Conservation (phyloP, 2,888 invertebrate species). For the Tenthredo amoena region DNA sequence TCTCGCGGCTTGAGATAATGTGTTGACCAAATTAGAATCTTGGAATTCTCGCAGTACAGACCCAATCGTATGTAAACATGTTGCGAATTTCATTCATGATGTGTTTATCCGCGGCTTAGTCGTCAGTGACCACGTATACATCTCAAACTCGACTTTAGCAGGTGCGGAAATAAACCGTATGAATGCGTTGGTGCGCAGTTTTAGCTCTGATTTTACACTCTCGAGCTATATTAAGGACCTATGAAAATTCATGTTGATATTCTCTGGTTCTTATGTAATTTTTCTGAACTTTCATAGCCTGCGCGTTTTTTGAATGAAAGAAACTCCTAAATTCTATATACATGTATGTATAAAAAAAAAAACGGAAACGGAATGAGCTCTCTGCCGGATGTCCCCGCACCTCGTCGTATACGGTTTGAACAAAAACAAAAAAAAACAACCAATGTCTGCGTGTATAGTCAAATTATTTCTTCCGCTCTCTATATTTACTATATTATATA, state of each 20-base stretch:
- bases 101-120: constrained; percentile 4
- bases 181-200: neutral
- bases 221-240: neutral
- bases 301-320: neutral
- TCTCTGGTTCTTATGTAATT: neutral
- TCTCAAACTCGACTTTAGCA: neutral
- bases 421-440: neutral
- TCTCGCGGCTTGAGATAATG: neutral
- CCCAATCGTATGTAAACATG: constrained; percentile 11
- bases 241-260: neutral
- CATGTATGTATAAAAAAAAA: neutral
- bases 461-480: constrained; percentile 7
- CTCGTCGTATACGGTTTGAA: constrained; percentile 5
- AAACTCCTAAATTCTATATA: neutral
- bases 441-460: constrained; percentile 5
- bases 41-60: too few relatives aligned
- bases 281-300: neutral
- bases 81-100: constrained; percentile 30
- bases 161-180: constrained; percentile 2
- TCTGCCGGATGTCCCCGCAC: neutral
- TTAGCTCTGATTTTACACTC: neutral
- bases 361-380: neutral
- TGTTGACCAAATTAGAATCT: constrained; percentile 3
- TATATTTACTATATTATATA: neutral
- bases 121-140: neutral